Base-by-base conservation (phyloP, 2,888 invertebrate species). In the Lasioglossum calceatum region DNA sequence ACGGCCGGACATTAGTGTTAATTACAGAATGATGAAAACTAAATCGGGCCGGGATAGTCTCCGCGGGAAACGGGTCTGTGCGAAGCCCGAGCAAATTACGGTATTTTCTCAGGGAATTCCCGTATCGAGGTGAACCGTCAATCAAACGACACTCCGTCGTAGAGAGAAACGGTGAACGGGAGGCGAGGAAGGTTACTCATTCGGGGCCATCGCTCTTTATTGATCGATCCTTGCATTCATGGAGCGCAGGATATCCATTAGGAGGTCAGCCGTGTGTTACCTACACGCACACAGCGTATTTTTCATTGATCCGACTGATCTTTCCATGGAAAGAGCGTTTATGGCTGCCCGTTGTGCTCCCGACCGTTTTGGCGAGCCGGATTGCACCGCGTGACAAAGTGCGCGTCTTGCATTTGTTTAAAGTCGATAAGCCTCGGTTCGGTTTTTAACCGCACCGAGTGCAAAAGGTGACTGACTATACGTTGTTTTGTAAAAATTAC, bases 161-260 rank as follows among this genome's bases (percentile, higher is more conserved):
- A 73, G 71, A 72, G 27, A 76, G 71, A 71, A 32, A 39, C 42
- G 61, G 44, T 42, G 77, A 72, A 39, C 50, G 23, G 72, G 54
- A 74, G 80, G 42, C 50, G 79, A 77, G 79, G 87, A 84, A 64
- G 70, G 73, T 12, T 61, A 47, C 64, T 16, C 42, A 42, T 79
- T 44, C 72, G 58, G 78, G 81, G 87, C 77, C 77, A 88, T 88
- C 82, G 77, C 77, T 84, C 79, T 84, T 82, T 84, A 87, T 87
- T 78, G 87, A 88, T 87, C 88, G 85, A 85, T 87, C 76, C 81
- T 76, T 84, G 82, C 82, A 85, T 87, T 88, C 81, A 77, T 47
- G 74, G 67, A 74, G 77, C 74, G 75, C 70, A 73, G 84, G 76
- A 76, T 80, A 84, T 81, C 84, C 88, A 88, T 88, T 87, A 87